Conservation (phyloP, 1,140 invertebrate species). For the Anastrepha ludens region DNA sequence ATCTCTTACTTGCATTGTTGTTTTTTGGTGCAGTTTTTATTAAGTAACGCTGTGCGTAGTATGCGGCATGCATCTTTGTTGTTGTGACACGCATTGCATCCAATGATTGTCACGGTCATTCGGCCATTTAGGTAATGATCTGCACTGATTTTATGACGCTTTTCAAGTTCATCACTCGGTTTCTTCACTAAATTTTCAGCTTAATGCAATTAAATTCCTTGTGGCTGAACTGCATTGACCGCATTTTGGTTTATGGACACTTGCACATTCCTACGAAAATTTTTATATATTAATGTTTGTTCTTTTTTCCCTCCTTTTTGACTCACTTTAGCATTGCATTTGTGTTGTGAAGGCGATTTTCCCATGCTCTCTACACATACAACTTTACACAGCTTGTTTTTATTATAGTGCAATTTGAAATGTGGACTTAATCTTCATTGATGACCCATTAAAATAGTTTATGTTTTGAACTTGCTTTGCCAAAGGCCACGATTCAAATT, state of each 20-base stretch:
- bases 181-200: background rate
- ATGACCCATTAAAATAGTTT: background rate
- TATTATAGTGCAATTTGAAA: too few relatives aligned
- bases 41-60: background rate
- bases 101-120: constrained; percentile 14
- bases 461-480: background rate
- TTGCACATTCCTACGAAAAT: background rate
- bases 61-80: background rate
- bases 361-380: background rate
- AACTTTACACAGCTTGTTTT: background rate
- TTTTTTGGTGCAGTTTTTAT: background rate
- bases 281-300: background rate
- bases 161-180: background rate
- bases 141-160: background rate
- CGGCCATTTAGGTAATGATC: background rate
- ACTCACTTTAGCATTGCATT: background rate
- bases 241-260: too few relatives aligned
- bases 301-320: background rate
- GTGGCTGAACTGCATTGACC: background rate
- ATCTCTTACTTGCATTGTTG: background rate
- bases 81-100: background rate
- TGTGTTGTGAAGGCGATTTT: background rate
- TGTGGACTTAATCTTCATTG: background rate
- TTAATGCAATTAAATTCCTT: background rate
- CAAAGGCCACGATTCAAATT: background rate